Conservation (phyloP, 53 echinoderm and acorn worm genomes). For the Astropecten irregularis region DNA sequence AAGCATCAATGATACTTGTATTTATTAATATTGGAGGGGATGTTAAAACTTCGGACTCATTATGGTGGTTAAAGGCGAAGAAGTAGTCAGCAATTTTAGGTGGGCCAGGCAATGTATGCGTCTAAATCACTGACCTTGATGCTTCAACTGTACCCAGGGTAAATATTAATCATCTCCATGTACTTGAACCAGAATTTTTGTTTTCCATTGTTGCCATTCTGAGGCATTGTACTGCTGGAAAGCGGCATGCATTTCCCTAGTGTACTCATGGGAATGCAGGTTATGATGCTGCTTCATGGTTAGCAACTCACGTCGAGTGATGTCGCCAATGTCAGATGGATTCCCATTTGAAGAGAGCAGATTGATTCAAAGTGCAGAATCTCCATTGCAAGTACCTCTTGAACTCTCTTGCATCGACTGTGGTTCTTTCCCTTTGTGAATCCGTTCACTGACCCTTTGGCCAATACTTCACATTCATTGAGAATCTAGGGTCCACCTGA, state of each 20-base stretch:
- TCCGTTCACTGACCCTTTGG: slow-evolving; percentile 62
- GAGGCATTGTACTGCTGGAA: slow-evolving; percentile 57
- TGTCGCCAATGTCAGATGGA: slow-evolving; percentile 34
- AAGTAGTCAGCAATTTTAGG: slow-evolving; percentile 57
- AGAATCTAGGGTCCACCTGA: slow-evolving; percentile 55
- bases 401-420: slow-evolving; percentile 65
- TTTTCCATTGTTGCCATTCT: slow-evolving; percentile 59
- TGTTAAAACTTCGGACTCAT: too few species aligned
- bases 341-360: neutral
- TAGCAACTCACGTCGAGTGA: too few species aligned
- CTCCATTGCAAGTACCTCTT: slow-evolving; percentile 73
- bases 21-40: too few species aligned
- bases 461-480: slow-evolving; percentile 60
- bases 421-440: slow-evolving; percentile 63
- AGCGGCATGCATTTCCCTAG: slow-evolving; percentile 43
- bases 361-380: slow-evolving; percentile 59
- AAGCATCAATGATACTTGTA: too few species aligned
- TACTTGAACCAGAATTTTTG: slow-evolving; percentile 64
- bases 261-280: slow-evolving; percentile 20
- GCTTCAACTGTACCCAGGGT: slow-evolving; percentile 52
- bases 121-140: slow-evolving; percentile 38
- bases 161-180: slow-evolving; percentile 63
- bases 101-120: slow-evolving; percentile 54
- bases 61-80: slow-evolving; percentile 72
- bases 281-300: slow-evolving; percentile 22